Evolutionary conservation across 2,888 invertebrate genomes (phyloP).

Genomic region (Lampropteryx suffumata): DNA sequence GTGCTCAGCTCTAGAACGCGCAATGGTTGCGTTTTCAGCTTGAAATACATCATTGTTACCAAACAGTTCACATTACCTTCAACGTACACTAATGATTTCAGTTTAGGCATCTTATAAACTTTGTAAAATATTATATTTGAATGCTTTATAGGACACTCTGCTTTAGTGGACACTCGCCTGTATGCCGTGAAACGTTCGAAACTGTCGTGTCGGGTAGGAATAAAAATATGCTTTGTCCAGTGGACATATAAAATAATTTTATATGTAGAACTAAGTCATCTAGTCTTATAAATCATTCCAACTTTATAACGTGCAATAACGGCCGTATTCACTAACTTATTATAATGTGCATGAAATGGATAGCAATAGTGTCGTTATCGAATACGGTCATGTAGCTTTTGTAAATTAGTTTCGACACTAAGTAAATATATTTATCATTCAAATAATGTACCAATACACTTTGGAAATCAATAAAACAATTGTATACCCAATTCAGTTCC

Average conservation of each 20-base stretch:
- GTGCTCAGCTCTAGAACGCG: too few relatives aligned
- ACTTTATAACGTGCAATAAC: constrained; percentile 7
- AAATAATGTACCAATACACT: neutral
- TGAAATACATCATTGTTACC: too few relatives aligned
- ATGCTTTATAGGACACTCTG: too few relatives aligned
- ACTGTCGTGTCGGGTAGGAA: too few relatives aligned
- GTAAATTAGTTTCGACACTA: constrained; percentile 13
- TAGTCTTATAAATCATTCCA: constrained; percentile 17
- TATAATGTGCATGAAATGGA: neutral
- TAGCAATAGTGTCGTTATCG: neutral
- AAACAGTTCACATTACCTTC: too few relatives aligned
- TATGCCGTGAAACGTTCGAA: too few relatives aligned
- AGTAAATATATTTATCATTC: constrained; percentile 5
- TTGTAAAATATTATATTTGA: too few relatives aligned
- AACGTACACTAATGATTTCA: too few relatives aligned
- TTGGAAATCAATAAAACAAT: constrained; percentile 12
- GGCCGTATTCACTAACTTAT: neutral
- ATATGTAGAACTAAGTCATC: constrained; percentile 4
- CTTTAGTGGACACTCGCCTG: too few relatives aligned
- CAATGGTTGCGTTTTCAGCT: too few relatives aligned
- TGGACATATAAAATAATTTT: neutral
- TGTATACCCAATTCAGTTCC: neutral
- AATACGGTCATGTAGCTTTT: constrained; percentile 8
- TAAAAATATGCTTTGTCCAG: too few relatives aligned
- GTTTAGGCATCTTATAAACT: too few relatives aligned